Conservation (phyloP, 2,797 vertebrate species). For the Brotula barbata region DNA sequence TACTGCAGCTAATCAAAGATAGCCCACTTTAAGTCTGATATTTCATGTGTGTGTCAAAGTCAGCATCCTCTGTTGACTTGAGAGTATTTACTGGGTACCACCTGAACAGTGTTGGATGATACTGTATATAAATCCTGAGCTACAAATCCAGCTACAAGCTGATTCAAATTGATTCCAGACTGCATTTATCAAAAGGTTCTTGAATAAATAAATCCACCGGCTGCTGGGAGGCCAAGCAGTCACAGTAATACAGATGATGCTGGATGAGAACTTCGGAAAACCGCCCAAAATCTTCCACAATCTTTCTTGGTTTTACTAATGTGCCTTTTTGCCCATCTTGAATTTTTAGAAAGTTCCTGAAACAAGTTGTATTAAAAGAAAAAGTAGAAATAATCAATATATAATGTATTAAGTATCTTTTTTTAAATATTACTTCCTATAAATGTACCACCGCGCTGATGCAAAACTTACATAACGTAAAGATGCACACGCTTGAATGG, state of each 20-base stretch:
- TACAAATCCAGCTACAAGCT: slow-evolving; percentile 38
- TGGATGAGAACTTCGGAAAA: slow-evolving; percentile 17
- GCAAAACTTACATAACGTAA: neutral
- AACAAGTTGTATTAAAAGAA: too few relatives aligned
- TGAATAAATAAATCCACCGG: neutral
- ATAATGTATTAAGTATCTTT: too few relatives aligned
- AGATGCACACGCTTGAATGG: neutral
- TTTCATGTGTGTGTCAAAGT: neutral
- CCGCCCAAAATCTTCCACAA: neutral
- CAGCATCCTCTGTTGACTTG: slow-evolving; percentile 19
- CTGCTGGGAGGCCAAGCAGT: slow-evolving; percentile 25
- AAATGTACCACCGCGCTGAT: too few relatives aligned
- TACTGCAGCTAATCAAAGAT: too few relatives aligned
- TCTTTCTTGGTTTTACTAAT: too few relatives aligned
- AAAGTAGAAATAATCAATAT: too few relatives aligned
- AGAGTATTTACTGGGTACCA: slow-evolving; percentile 17
- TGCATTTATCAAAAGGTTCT: slow-evolving; percentile 41
- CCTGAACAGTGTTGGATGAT: too few relatives aligned
- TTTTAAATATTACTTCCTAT: too few relatives aligned
- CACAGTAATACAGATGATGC: slow-evolving; percentile 17
- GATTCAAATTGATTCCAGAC: slow-evolving; percentile 42
- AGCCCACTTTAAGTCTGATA: too few relatives aligned
- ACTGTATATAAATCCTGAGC: slow-evolving; percentile 41
- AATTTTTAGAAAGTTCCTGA: too few relatives aligned
- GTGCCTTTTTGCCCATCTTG: too few relatives aligned